Base-by-base conservation (phyloP, 1,140 invertebrate genomes). In the Drosophila murphyi region DNA sequence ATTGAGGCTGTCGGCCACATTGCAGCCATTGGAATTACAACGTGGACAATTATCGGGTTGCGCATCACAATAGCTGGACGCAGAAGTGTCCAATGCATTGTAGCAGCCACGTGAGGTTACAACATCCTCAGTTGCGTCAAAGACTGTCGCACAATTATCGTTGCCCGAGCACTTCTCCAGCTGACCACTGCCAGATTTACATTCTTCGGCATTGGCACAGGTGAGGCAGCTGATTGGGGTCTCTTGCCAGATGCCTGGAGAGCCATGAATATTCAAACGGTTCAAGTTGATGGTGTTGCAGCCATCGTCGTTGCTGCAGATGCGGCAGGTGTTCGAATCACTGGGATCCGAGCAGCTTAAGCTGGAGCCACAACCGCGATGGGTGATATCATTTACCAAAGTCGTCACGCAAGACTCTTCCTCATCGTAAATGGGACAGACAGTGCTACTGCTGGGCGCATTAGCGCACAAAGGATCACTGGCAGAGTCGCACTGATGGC, bases 11-110 rank as follows among this genome's bases (percentile, higher is more conserved):
- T 71, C 74, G 32, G 91, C 88, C 4, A 69, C 47, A 29, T 92
- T 92, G 59, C 91, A 92, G n/a, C 80, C 85, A 39, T 92, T 92
- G 8, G 90, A 92, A 20, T 92, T 92, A 54, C 91, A 92, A 43
- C 85, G 85, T 0, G 82, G 80, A 51, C 91, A 92, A 0, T 70
- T 71, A 1, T 63, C 51, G 0, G 73, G 71, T 34, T 88, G 52
- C 2, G 55, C 70, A 0, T 87, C 76, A n/a, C 91, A 92, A 35
- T 75, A 80, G 1, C 6, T 57, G n/a, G 47, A 10, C 5, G 67
- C 29, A 6, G 51, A n/a, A 2, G 29, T 1, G 0, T 60, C 71
- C 3, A 92, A 62, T 0, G 48, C 5, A 4, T 67, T 56, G 4
- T 61, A 77, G 61, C 91, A 92, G 2, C 88, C 88, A 6, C 85